Evolutionary conservation across 2,888 invertebrate species (phyloP), one percentile per base, ranked within the genome.

Genomic region (Eudasyphora cyanicolor): DNA sequence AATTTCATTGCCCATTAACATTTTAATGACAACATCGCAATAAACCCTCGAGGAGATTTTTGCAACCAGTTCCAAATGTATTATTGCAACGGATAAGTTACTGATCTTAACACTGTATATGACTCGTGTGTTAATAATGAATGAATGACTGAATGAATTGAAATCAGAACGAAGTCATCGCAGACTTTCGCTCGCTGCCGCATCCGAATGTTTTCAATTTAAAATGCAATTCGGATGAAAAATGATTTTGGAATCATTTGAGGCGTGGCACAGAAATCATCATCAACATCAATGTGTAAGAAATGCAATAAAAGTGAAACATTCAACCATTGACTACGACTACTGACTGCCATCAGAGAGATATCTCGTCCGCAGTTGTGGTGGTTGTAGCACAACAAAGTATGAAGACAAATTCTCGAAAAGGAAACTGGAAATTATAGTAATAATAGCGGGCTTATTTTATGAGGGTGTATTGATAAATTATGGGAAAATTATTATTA

Each of bases 141-240:
- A n/a, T 69, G 62, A 80, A 80, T 77, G 54, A 76, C 54, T 49
- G 45, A 32, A 85, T 49, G 49, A 74, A 42, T n/a, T 60, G 38
- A 75, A 45, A 54, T 75, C 64, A 73, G 54, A 71, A 74, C 42
- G 73, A 78, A 29, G 21, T 69, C 64, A 29, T 27, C 14, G 42
- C 57, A 80, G 45, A 29, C 27, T 27, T 42, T 10, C 24, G 21
- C 38, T 67, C 21, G 27, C 60, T 29, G 45, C 4, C 17, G 29
- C 79, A 0, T 49, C 24, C 38, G 71, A 83, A 84, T 87, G 85
- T 87, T 88, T 88, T 88, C 88, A 88, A 88, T 88, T 88, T 88
- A 88, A 88, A 88, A 88, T 87, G 87, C 87, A 88, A 88, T 88
- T 88, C 87, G 86, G 84, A 86, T 88, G 88, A 88, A 87, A 87